phyloP scores from a whole-genome alignment of 2,888 invertebrate species.

The Leptinotarsa haldemani region DNA sequence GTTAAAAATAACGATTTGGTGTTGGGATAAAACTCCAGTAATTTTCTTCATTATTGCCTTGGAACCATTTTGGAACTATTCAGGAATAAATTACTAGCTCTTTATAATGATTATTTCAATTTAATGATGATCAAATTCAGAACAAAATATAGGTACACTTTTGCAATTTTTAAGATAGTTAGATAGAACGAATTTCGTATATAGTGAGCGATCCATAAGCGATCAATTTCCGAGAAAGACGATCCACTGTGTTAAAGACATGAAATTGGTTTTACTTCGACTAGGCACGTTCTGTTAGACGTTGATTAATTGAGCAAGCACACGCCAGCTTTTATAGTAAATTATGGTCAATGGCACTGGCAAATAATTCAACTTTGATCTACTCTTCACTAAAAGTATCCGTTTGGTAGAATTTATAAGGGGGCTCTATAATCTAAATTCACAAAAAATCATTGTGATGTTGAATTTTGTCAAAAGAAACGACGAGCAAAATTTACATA shows the following conservation, averaged over 20 bases:
- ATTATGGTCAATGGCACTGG: slow-evolving; percentile 22
- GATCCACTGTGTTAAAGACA: slow-evolving; percentile 18
- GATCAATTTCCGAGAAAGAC: slow-evolving; percentile 22
- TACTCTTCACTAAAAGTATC: background rate
- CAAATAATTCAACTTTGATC: background rate
- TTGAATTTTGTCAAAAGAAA: too few relatives aligned
- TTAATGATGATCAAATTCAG: too few relatives aligned
- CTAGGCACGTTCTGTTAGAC: slow-evolving; percentile 24
- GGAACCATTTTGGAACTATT: background rate
- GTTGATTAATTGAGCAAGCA: slow-evolving; percentile 28
- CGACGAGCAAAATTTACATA: too few relatives aligned
- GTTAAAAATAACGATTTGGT: too few relatives aligned
- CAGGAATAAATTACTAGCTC: too few relatives aligned
- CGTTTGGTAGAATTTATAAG: too few relatives aligned
- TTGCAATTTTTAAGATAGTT: background rate
- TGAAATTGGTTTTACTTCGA: slow-evolving; percentile 23
- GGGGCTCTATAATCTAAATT: too few relatives aligned
- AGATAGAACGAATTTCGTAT: slow-evolving; percentile 5
- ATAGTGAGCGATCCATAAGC: slow-evolving; percentile 3
- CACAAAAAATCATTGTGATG: too few relatives aligned
- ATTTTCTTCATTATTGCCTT: background rate
- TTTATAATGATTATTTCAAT: too few relatives aligned
- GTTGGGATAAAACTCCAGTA: too few relatives aligned
- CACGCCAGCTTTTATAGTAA: slow-evolving; percentile 23
- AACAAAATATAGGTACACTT: too few relatives aligned